These are phyloP conservation scores for Climacteris rufus DNA, from an alignment of 2,113 vertebrate species.

Conservation along the genomic window DNA sequence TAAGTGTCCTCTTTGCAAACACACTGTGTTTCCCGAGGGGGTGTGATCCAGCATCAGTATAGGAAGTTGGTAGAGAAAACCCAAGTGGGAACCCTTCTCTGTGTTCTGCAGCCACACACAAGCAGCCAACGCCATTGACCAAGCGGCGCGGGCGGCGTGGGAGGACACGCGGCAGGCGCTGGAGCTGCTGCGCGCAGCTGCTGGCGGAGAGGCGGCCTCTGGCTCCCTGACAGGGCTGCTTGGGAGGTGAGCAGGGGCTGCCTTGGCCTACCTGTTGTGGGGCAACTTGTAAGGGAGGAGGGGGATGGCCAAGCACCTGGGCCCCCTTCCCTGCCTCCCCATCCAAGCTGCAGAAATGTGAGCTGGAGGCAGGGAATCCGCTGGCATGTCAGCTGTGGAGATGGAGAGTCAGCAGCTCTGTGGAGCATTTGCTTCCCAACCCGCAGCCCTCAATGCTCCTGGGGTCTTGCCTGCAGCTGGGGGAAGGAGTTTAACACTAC, in stretches of 20 bases:
- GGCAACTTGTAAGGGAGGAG: fast-evolving
- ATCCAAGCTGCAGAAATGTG: fast-evolving
- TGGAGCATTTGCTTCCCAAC: not conserved
- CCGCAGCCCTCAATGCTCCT: fast-evolving
- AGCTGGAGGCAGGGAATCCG: fast-evolving
- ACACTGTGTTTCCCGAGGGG: fast-evolving
- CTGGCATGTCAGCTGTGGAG: fast-evolving
- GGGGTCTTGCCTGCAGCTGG: not conserved
- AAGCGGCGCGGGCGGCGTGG: conserved; percentile 30
- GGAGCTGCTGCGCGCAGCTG: conserved; percentile 48
- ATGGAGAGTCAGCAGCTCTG: not conserved
- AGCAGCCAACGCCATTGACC: conserved; percentile 64
- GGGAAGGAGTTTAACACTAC: fast-evolving
- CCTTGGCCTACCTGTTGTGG: fast-evolving
- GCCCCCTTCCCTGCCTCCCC: not conserved
- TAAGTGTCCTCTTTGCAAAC: fast-evolving
- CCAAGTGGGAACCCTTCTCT: not conserved
- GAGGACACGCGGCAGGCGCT: conserved; percentile 65
- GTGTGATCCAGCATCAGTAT: fast-evolving
- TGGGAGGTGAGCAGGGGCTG: conserved; percentile 67
- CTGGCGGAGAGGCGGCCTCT: conserved; percentile 14
- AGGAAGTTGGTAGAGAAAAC: not conserved
- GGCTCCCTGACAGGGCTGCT: conserved; percentile 69
- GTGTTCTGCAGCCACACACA: conserved; percentile 74
- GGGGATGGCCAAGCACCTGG: fast-evolving